Evolutionary conservation across 2,888 invertebrate genomes (phyloP).

Genomic region (Microctonus aethiopoides): DNA sequence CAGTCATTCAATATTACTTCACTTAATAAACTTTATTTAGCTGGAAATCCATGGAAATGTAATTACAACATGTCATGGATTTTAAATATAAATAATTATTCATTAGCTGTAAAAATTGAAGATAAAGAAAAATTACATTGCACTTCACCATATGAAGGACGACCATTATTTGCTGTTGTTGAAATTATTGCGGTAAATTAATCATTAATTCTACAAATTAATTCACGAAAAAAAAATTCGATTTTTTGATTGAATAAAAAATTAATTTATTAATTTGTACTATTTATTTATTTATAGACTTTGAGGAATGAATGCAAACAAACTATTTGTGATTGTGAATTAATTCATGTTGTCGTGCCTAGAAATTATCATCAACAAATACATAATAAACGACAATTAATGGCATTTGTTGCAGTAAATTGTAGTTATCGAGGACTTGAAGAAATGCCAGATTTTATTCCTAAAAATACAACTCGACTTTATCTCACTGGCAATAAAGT

Average conservation of each 20-base stretch:
- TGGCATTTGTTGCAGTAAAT: slow-evolving; percentile 77
- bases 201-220: background rate
- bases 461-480: slow-evolving; percentile 75
- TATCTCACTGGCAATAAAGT: slow-evolving; percentile 77
- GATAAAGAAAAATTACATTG: slow-evolving; percentile 74
- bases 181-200: slow-evolving; percentile 72
- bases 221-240: slow-evolving; percentile 17
- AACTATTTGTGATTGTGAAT: slow-evolving; percentile 71
- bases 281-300: slow-evolving; percentile 63
- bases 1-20: slow-evolving; percentile 63
- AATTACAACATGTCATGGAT: slow-evolving; percentile 75
- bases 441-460: slow-evolving; percentile 73
- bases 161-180: slow-evolving; percentile 75
- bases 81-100: slow-evolving; percentile 69
- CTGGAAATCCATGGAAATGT: slow-evolving; percentile 77
- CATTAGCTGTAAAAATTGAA: slow-evolving; percentile 68
- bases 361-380: slow-evolving; percentile 57
- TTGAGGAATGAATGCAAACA: slow-evolving; percentile 72
- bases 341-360: slow-evolving; percentile 74
- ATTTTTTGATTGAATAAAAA: no score
- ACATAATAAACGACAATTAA: slow-evolving; percentile 62
- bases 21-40: slow-evolving; percentile 68
- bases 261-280: background rate
- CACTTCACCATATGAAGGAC: slow-evolving; percentile 72
- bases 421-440: slow-evolving; percentile 72